Evolutionary conservation across 2,113 vertebrate genomes (phyloP), one percentile per base, ranked within the genome.

Genomic region (Caretta caretta): DNA sequence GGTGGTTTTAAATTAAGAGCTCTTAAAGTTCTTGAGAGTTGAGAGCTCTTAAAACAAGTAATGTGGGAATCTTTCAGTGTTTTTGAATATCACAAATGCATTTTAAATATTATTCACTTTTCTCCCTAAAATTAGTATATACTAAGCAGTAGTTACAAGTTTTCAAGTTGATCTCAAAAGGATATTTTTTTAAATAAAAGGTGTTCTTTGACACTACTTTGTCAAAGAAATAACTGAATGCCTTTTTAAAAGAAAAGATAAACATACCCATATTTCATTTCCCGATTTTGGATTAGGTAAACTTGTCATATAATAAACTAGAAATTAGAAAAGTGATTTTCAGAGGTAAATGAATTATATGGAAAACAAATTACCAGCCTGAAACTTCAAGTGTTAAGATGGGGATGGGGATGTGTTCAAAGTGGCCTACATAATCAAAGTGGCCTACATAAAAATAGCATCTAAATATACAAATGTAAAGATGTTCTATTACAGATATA

Each of bases 111-210:
- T 29, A 54, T 95, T 86, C 22, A 31, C 20, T 59, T 93, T 51
- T 91, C 24, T 96, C 89, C 89, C 54, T 86, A 84, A 94, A 85
- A 79, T 84, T 49, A 94, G 69, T 50, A 17, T 25, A 65, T 91
- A 48, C 14, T 79, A 83, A 92, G 80, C 76, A 83, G 78, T 51
- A n/a, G 57, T 96, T 93, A 69, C 16, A 97, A 97, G 80, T 96
- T 97, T 94, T 78, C 65, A 95, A 57, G 48, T 94, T 89, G 29
- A 83, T 25, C 91, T 87, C 17, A 20, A 72, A 85, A 95, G 88
- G 2, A 0, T 29, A 5, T 53, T 54, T 89, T 95, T 72, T 88
- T 16, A 59, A 93, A 96, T 49, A 87, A 86, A 87, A 94, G 84
- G 57, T 94, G 59, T 93, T 97, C 95, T 65, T 83, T 79, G 29